Evolutionary conservation across 2,888 invertebrate species (phyloP), one percentile per base, ranked within the genome.

Genomic region (Pterostichus niger): DNA sequence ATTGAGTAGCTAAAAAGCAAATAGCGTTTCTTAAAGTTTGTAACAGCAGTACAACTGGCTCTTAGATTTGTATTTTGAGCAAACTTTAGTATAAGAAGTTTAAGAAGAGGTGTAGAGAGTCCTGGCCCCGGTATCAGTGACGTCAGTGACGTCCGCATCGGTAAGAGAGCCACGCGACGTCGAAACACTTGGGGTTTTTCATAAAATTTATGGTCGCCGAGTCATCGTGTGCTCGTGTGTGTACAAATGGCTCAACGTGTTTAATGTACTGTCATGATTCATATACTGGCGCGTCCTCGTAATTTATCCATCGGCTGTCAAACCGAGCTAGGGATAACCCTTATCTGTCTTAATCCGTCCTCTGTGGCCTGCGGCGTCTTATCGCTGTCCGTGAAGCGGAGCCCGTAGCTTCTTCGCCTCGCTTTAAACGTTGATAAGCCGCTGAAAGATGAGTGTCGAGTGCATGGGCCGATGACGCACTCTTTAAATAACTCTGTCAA

Each of bases 341-440:
- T 88, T 89, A 89, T 89, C 88, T 88, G 87, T 88, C 88, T 88
- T 88, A 88, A 89, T 89, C 88, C 88, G 86, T 87, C 87, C 87
- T 85, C 31, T 61, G 79, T 61, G 78, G 78, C 78, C 54, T 33
- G 35, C 68, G 35, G 35, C 44, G 68, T 68, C 68, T 68, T 68
- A 68, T 68, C 68, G 68, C 68, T 61, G 68, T n/a, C 68, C 68
- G 68, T 33, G 9, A 6, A n/a, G 15, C 54, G 54, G 6, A 40
- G 59, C 31, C 31, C 59, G 24, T 6, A 6, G 24, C 59, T 59
- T 24, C 59, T 59, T 59, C 31, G 59, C 59, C 31, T 59, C 59
- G 1, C 15, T 54, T 40, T 40, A 68, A 68, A 68, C 35, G 40
- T 68, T 68, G 68, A 68, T 68, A 68, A 68, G 68, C 68, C 13